Percentiles rank a stretch among this genome's conserved stretches.
These are phyloP conservation scores for Itoplectis maculator DNA, from an alignment of 2,888 invertebrate genomes.

Conservation along the genomic window DNA sequence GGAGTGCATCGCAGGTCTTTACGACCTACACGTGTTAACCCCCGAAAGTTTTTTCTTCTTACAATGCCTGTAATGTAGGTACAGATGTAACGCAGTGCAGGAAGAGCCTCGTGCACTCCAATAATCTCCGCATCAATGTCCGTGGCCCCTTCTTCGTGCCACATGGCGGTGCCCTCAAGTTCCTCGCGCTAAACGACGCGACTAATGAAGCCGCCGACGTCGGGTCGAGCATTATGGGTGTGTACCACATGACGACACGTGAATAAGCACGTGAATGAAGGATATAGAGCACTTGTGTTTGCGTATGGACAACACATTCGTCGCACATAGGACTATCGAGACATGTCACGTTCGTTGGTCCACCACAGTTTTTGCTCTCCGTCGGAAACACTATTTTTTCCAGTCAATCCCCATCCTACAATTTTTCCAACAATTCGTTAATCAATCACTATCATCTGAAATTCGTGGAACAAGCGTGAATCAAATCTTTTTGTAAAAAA, in stretches of 20 bases:
- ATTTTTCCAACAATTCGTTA: neutral
- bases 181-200: constrained; percentile 51
- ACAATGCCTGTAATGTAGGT: constrained; percentile 16
- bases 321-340: too few relatives aligned
- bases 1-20: constrained; percentile 28
- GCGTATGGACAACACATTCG: constrained; percentile 26
- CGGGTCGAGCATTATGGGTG: constrained; percentile 38
- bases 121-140: constrained; percentile 53
- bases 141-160: constrained; percentile 46
- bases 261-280: constrained; percentile 6
- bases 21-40: constrained; percentile 23
- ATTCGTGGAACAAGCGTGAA: neutral
- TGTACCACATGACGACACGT: constrained; percentile 20
- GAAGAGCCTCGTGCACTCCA: constrained; percentile 39
- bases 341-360: neutral
- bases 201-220: constrained; percentile 54
- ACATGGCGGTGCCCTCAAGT: constrained; percentile 57
- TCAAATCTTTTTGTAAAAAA: neutral
- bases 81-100: constrained; percentile 6
- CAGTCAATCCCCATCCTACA: neutral
- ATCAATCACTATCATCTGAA: neutral
- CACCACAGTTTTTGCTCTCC: neutral
- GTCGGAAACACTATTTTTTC: neutral
- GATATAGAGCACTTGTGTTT: constrained; percentile 42
- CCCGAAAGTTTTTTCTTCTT: constrained; percentile 19